Evolutionary conservation across 2,888 invertebrate genomes (phyloP).

Genomic region (Xestia sexstrigata): DNA sequence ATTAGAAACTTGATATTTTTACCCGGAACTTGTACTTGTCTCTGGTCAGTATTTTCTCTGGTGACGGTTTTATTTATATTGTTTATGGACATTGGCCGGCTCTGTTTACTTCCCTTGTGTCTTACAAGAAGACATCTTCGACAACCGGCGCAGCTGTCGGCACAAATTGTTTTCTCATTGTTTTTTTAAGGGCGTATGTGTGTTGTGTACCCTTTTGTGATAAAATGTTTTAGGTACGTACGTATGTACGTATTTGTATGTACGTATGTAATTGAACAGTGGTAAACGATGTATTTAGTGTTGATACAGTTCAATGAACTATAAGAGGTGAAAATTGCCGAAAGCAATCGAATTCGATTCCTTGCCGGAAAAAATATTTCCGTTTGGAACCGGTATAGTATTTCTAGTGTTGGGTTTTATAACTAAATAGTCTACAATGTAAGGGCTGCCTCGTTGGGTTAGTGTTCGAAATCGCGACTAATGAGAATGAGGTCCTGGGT

Average conservation of each 20-base stretch:
- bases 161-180: slow-evolving; percentile 41
- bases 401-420: neutral
- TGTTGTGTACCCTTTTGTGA: neutral
- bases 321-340: neutral
- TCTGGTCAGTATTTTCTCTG: slow-evolving; percentile 46
- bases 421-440: neutral
- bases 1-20: slow-evolving; percentile 38
- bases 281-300: neutral
- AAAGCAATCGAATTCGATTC: neutral
- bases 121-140: slow-evolving; percentile 46
- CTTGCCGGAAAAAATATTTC: neutral
- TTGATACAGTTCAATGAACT: neutral
- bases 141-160: slow-evolving; percentile 45
- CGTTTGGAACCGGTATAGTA: no score
- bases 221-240: neutral
- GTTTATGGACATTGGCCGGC: slow-evolving; percentile 48
- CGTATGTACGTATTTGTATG: neutral
- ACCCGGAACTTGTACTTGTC: slow-evolving; percentile 19
- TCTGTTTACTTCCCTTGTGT: slow-evolving; percentile 53
- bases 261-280: neutral
- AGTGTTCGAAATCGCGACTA: no score
- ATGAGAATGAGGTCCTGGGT: no score
- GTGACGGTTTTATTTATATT: slow-evolving; percentile 52
- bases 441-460: neutral
- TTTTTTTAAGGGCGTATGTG: slow-evolving; percentile 25